These are phyloP conservation scores for Coreoperca whiteheadi DNA, from an alignment of 2,113 vertebrate genomes.

Conservation along the genomic window DNA sequence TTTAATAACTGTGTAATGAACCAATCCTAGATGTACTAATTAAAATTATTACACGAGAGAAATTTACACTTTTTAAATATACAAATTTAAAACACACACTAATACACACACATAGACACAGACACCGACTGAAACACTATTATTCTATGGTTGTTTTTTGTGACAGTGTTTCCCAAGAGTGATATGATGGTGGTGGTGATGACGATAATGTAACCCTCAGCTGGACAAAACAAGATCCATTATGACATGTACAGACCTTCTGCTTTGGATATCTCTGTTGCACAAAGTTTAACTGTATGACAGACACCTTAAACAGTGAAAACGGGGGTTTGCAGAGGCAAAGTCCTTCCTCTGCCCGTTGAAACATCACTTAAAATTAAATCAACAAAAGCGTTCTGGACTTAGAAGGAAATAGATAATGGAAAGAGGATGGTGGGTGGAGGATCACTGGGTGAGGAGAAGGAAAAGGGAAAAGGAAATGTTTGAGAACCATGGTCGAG, in stretches of 20 bases:
- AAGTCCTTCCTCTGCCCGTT: neutral
- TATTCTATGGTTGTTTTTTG: neutral
- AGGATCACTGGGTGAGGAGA: slow-evolving; percentile 15
- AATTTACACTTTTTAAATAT: too few relatives aligned
- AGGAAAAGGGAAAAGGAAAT: slow-evolving; percentile 51
- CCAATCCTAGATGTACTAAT: too few relatives aligned
- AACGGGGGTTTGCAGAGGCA: neutral
- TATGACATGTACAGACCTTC: neutral
- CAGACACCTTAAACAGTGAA: neutral
- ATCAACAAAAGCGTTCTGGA: neutral
- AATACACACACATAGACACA: neutral
- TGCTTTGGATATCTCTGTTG: neutral
- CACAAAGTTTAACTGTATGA: neutral
- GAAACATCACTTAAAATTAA: neutral
- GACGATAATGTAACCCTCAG: neutral
- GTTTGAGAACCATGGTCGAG: slow-evolving; percentile 26
- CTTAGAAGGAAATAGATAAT: too few relatives aligned
- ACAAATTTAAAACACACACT: too few relatives aligned
- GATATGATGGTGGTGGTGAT: neutral
- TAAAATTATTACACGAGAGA: too few relatives aligned
- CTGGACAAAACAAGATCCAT: slow-evolving; percentile 8
- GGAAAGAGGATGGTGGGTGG: neutral
- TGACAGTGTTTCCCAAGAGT: neutral
- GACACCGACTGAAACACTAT: neutral
- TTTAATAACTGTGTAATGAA: too few relatives aligned